Conservation (phyloP, 2,113 vertebrate genomes). For the Polyodon spathula region DNA sequence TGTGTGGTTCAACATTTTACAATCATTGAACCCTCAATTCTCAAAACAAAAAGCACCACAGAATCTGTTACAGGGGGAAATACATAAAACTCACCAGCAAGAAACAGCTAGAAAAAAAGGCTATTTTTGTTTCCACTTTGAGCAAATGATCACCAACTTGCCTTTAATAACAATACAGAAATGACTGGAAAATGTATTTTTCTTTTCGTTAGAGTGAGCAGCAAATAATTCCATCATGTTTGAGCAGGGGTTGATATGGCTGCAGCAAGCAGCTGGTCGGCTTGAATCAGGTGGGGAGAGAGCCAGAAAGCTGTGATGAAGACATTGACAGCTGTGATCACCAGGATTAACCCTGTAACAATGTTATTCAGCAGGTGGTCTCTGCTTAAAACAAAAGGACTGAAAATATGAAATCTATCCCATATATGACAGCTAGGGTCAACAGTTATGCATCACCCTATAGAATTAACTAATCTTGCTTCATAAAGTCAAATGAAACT, state of each 20-base stretch:
- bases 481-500: too few relatives aligned
- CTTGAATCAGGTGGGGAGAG: constrained; percentile 22
- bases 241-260: constrained; percentile 7
- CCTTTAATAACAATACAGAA: neutral
- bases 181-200: constrained; percentile 11
- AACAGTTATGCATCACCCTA: too few relatives aligned
- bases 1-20: too few relatives aligned
- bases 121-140: neutral
- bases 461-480: too few relatives aligned
- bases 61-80: too few relatives aligned
- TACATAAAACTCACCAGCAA: neutral
- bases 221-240: constrained; percentile 15
- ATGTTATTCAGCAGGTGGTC: constrained; percentile 26
- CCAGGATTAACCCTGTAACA: constrained; percentile 31
- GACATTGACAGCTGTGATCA: constrained; percentile 26
- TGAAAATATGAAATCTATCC: too few relatives aligned
- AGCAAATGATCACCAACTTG: constrained; percentile 5
- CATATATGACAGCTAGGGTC: too few relatives aligned
- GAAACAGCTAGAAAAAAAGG: constrained; percentile 4
- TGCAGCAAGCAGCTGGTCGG: constrained; percentile 14
- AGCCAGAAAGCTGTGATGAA: constrained; percentile 25
- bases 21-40: too few relatives aligned
- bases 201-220: constrained; percentile 19
- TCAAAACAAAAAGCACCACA: too few relatives aligned
- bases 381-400: constrained; percentile 1